Conservation (phyloP, 1,140 invertebrate genomes). For the Trachelipus rathkii region DNA sequence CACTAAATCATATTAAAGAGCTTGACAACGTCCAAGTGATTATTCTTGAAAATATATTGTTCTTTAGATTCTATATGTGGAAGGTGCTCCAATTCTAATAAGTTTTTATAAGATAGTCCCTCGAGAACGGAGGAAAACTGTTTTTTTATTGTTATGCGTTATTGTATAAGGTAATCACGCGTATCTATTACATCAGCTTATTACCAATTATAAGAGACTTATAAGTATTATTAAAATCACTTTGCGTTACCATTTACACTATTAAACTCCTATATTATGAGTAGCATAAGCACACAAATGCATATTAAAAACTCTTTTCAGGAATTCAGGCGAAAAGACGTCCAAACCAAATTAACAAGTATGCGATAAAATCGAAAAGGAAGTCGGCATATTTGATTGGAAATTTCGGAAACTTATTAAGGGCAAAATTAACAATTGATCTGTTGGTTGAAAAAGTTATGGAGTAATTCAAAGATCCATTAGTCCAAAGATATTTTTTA, state of each 20-base stretch:
- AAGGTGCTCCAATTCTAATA: slow-evolving; percentile 10
- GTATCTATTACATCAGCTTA: slow-evolving; percentile 10
- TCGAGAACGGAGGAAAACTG: background rate
- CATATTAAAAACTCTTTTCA: background rate
- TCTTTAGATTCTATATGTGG: slow-evolving; percentile 5
- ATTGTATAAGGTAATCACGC: slow-evolving; percentile 11
- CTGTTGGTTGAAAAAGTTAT: no score
- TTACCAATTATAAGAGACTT: slow-evolving; percentile 13
- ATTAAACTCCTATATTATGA: slow-evolving; percentile 6
- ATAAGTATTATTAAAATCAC: slow-evolving; percentile 4
- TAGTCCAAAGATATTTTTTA: no score
- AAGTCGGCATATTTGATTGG: no score
- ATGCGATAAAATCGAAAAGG: background rate
- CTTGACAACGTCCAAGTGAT: no score
- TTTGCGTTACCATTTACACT: slow-evolving; percentile 7
- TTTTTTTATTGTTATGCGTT: slow-evolving; percentile 12
- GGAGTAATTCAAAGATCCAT: no score
- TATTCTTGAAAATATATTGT: no score
- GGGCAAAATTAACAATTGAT: no score
- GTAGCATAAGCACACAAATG: background rate
- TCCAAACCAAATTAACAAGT: background rate
- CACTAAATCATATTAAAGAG: no score
- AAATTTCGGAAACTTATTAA: no score
- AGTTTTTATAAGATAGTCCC: slow-evolving; percentile 10
- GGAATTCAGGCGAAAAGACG: background rate